phyloP scores from a whole-genome alignment of 1,140 invertebrate species.

The Drosophila santomea region DNA sequence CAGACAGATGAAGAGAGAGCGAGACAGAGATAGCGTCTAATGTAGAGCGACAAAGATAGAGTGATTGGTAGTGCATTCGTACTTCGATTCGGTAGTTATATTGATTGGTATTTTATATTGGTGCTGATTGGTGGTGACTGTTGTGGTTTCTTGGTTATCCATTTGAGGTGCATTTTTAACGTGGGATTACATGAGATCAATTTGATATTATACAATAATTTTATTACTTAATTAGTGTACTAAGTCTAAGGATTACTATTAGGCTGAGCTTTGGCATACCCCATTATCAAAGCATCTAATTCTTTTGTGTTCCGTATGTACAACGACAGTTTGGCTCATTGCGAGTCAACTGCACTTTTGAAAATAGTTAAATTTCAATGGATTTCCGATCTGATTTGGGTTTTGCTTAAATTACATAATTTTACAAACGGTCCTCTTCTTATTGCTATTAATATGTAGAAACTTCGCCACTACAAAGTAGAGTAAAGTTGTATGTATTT shows the following conservation, averaged over 20 bases:
- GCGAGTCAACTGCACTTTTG: constrained; percentile 22
- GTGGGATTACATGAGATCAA: constrained; percentile 29
- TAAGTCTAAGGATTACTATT: constrained; percentile 40
- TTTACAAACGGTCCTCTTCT: not conserved
- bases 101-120: constrained; percentile 15
- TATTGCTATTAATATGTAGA: constrained; percentile 13
- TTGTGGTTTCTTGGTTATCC: constrained; percentile 16
- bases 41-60: constrained; percentile 23
- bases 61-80: constrained; percentile 39
- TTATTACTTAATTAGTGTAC: constrained; percentile 36
- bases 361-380: not conserved
- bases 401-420: constrained; percentile 25
- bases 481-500: constrained; percentile 26
- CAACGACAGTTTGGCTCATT: constrained; percentile 13
- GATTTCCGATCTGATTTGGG: constrained; percentile 11
- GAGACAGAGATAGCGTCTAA: constrained; percentile 23
- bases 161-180: constrained; percentile 30
- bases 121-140: constrained; percentile 54
- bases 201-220: constrained; percentile 56
- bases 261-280: not conserved
- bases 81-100: constrained; percentile 17
- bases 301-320: constrained; percentile 20
- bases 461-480: constrained; percentile 26
- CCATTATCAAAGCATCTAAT: not conserved
- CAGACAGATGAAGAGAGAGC: constrained; percentile 27